These are phyloP conservation scores for Silurus meridionalis DNA, from an alignment of 2,113 vertebrate genomes.

Conservation along the genomic window DNA sequence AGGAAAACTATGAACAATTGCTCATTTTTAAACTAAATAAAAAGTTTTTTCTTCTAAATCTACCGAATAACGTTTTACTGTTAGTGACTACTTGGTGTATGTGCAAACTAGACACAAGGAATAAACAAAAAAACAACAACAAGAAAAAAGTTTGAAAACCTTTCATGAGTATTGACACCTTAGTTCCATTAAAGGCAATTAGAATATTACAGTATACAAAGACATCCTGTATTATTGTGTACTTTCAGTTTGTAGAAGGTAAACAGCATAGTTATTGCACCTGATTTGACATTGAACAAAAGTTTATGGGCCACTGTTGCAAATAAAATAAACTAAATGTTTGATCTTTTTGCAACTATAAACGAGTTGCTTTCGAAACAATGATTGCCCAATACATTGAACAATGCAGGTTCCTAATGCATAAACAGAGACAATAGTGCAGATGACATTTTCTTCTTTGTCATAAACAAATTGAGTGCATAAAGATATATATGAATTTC, in stretches of 20 bases:
- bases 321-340: neutral
- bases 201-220: neutral
- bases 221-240: neutral
- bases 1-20: neutral
- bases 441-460: neutral
- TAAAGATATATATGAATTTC: neutral
- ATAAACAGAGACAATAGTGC: conserved; percentile 21
- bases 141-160: neutral
- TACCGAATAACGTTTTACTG: neutral
- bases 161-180: neutral
- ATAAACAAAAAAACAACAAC: neutral
- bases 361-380: conserved; percentile 4
- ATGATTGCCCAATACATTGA: conserved; percentile 26
- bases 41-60: neutral
- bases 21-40: neutral
- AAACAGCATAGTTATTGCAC: neutral
- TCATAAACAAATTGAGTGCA: neutral
- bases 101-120: neutral
- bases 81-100: neutral
- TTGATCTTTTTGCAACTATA: conserved; percentile 11
- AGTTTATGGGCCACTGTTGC: neutral
- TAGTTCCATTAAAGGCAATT: neutral
- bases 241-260: neutral
- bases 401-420: conserved; percentile 28
- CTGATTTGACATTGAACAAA: neutral